Evolutionary conservation across 2,888 invertebrate genomes (phyloP).

Genomic region (Scrobipalpa costella): DNA sequence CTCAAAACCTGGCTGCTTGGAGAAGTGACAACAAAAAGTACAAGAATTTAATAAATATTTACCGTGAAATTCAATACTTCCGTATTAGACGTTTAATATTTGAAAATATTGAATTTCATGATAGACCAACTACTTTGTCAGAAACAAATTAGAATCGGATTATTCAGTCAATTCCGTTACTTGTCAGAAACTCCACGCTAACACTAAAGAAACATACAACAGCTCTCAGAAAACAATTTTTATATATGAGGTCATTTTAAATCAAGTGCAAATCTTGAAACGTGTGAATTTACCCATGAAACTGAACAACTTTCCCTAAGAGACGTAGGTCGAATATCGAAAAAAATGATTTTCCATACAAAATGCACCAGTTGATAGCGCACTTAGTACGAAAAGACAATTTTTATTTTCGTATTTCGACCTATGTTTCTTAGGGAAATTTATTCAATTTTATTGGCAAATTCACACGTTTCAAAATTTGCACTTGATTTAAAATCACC

Average conservation of each 20-base stretch:
- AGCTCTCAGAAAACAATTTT: slow-evolving; percentile 44
- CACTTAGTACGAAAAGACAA: too few relatives aligned
- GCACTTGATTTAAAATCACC: too few relatives aligned
- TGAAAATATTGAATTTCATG: background rate
- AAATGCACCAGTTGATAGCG: too few relatives aligned
- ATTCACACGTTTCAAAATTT: background rate
- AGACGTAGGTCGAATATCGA: too few relatives aligned
- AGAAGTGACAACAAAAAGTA: background rate
- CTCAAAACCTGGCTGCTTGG: slow-evolving; percentile 29
- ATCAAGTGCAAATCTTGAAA: too few relatives aligned
- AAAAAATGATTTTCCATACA: too few relatives aligned
- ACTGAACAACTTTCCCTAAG: too few relatives aligned
- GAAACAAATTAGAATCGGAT: slow-evolving; percentile 17
- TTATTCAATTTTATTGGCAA: background rate
- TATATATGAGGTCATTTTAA: too few relatives aligned
- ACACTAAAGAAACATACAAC: slow-evolving; percentile 51
- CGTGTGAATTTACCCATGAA: too few relatives aligned
- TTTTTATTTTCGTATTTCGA: too few relatives aligned
- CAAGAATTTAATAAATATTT: background rate
- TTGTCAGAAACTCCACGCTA: slow-evolving; percentile 40
- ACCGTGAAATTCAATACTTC: background rate
- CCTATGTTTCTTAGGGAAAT: background rate
- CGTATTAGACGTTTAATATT: background rate
- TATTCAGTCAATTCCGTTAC: slow-evolving; percentile 65
- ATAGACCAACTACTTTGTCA: background rate